Conservation (phyloP, 2,888 invertebrate genomes). For the Ypsolopha sequella region DNA sequence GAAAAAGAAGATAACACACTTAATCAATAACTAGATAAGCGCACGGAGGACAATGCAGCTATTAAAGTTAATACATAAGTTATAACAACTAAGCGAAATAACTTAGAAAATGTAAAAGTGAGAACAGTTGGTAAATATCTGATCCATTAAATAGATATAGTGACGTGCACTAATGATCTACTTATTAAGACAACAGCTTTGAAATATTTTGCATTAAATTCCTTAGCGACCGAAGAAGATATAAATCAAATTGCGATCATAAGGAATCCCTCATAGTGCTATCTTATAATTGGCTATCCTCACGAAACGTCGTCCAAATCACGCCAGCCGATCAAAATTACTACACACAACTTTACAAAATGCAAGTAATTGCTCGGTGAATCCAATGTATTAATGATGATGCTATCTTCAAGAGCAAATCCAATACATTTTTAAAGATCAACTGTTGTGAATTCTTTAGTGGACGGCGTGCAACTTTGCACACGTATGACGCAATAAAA, state of each 20-base stretch:
- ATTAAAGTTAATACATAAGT: not conserved
- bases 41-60: not conserved
- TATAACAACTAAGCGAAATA: not conserved
- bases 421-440: too few species aligned
- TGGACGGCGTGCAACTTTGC: not conserved
- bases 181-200: not conserved
- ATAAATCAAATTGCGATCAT: constrained; percentile 11
- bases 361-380: constrained; percentile 15
- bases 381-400: too few species aligned
- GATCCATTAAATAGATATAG: not conserved
- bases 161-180: constrained; percentile 9
- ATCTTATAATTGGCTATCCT: constrained; percentile 18
- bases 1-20: not conserved
- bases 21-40: not conserved
- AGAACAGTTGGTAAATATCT: too few species aligned
- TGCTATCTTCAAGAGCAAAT: too few species aligned
- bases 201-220: not conserved
- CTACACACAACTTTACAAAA: constrained; percentile 15
- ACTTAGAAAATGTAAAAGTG: too few species aligned
- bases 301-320: constrained; percentile 20
- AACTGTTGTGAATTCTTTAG: too few species aligned
- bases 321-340: constrained; percentile 17
- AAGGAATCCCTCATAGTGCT: constrained; percentile 9
- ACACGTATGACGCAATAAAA: not conserved
- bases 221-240: constrained; percentile 4